Conservation (phyloP, 1,140 invertebrate genomes). For the Forficula auricularia region DNA sequence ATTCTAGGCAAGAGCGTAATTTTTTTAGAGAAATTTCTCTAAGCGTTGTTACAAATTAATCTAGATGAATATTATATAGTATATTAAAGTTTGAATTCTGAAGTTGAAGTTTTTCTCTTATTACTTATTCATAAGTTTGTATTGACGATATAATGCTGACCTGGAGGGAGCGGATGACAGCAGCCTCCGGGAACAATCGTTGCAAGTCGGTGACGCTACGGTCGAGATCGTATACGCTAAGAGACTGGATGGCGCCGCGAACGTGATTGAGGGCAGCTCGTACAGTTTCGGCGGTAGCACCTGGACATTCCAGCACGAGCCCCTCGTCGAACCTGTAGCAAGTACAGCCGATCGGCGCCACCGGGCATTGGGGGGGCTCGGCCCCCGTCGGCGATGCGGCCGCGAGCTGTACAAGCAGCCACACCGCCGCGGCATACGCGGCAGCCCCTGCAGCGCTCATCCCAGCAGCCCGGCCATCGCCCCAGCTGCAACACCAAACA, state of each 20-base stretch:
- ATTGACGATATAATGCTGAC: too few relatives aligned
- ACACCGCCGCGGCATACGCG: background rate
- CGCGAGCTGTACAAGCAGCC: background rate
- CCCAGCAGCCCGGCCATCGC: too few relatives aligned
- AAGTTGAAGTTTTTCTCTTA: too few relatives aligned
- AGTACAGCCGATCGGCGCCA: slow-evolving; percentile 58
- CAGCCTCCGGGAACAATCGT: slow-evolving; percentile 44
- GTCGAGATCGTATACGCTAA: slow-evolving; percentile 74
- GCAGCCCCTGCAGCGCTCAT: slow-evolving; percentile 10
- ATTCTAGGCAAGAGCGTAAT: too few relatives aligned
- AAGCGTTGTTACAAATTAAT: too few relatives aligned
- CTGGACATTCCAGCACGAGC: slow-evolving; percentile 73
- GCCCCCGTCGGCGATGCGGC: background rate
- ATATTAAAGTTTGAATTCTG: too few relatives aligned
- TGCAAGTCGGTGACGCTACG: slow-evolving; percentile 48
- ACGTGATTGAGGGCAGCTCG: slow-evolving; percentile 34
- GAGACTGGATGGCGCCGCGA: slow-evolving; percentile 46
- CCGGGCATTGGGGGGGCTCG: slow-evolving; percentile 37
- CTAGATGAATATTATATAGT: too few relatives aligned
- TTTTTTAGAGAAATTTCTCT: too few relatives aligned
- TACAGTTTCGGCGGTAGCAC: slow-evolving; percentile 42
- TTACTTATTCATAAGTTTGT: too few relatives aligned
- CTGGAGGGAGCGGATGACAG: slow-evolving; percentile 59
- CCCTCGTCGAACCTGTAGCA: slow-evolving; percentile 84
- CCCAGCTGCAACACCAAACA: too few relatives aligned